Base-by-base conservation (phyloP, 2,797 vertebrate genomes). In the Tenualosa ilisha region DNA sequence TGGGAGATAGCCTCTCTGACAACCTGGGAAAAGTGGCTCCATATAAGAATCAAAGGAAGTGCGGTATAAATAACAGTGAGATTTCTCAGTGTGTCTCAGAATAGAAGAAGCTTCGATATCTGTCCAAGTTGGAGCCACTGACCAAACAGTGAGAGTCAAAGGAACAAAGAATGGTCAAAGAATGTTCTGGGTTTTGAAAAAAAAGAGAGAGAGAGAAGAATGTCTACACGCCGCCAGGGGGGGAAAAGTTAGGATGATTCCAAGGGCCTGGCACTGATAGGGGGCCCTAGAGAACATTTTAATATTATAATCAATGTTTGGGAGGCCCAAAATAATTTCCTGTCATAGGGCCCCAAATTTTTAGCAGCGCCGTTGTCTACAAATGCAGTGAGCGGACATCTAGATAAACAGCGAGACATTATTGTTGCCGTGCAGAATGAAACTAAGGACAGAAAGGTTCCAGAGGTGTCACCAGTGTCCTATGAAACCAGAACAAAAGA, bases 31-130 rank as follows among this genome's bases (percentile, higher is more conserved):
- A 54, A 90, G 89, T 90, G 85, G 83, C 40, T 84, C 56, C 51
- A 85, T 86, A 86, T 85, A 86, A 88, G 87, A 88, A 86, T 31
- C 88, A 15, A 82, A 87, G 88, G 86, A 92, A 90, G 88, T 90
- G 84, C 86, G 86, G 89, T 85, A 85, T 26, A 83, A 72, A 91
- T 82, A 81, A 75, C 86, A 85, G 90, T 86, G 85, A 89, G 91
- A 91, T 85, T 89, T 88, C 83, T 2, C 89, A 86, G 56, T 83
- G 59, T 82, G 90, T 90, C 56, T 86, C 84, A 90, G 92, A 93
- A 93, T 93, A 65, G 46, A 85, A 53, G 37, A 53, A 31, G 26
- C 49, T 15, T 20, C n/a, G 61, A 43, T 81, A 49, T 85, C 53
- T 75, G 40, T 59, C 43, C 40, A 9, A 40, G 54, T 81, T 7